Evolutionary conservation across 2,113 vertebrate species (phyloP).

Genomic region (Podocnemis expansa): DNA sequence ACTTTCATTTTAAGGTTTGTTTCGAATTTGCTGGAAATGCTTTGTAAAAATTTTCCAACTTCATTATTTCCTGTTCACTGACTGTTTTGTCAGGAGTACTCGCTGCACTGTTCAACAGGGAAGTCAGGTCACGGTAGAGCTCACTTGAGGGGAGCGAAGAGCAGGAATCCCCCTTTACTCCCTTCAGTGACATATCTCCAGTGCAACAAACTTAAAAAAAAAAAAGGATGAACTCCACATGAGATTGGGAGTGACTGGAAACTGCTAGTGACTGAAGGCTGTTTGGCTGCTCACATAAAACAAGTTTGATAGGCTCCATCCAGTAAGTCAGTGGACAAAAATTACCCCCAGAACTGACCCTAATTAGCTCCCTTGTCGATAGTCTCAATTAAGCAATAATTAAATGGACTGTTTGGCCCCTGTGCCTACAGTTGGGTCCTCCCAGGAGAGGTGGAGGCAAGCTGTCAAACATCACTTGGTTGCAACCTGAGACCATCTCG

Average conservation of each 20-base stretch:
- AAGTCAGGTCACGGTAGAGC: neutral
- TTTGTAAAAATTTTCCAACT: neutral
- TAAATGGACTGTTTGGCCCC: neutral
- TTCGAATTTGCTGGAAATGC: constrained; percentile 62
- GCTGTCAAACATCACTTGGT: neutral
- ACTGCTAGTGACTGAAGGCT: neutral
- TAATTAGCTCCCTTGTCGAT: neutral
- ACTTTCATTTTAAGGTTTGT: neutral
- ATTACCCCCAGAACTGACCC: neutral
- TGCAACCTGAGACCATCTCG: neutral
- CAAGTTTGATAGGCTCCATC: neutral
- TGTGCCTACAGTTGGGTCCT: neutral
- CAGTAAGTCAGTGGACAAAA: neutral
- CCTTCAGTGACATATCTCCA: neutral
- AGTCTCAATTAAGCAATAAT: neutral
- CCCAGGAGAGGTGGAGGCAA: neutral
- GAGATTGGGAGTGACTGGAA: neutral
- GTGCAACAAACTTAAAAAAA: neutral
- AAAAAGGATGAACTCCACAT: neutral
- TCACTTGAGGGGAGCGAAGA: neutral
- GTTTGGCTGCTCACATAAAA: neutral
- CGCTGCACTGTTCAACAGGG: neutral
- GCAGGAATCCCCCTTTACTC: neutral
- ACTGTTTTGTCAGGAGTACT: neutral
- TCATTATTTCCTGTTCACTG: neutral